Base-by-base conservation (phyloP, 2,888 invertebrate species). In the Andrena chrysosceles region DNA sequence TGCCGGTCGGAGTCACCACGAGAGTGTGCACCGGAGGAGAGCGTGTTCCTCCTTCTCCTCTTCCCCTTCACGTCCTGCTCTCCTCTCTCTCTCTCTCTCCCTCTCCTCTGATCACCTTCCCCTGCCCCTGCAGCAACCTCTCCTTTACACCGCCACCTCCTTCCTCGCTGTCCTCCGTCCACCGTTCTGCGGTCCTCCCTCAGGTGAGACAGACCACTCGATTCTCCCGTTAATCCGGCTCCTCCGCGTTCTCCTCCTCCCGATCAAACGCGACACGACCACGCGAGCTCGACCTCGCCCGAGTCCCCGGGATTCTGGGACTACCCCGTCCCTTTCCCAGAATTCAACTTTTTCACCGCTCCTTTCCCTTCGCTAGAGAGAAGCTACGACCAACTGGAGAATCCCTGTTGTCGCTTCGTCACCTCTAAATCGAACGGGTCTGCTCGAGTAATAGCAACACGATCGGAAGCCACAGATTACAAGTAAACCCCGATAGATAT, bases 1-100 rank as follows among this genome's bases (percentile, higher is more conserved):
- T 88, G 91, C 91, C 91, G 88, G 89, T 87, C 85, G 81, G 84
- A 89, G 89, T 90, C 89, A 89, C 90, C 89, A 88, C 90, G 87
- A 87, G 88, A 89, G 89, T 88, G 88, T 89, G 89, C 84, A 89
- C 85, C 85, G 80, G 85, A 85, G 89, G 86, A 88, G 89, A 89
- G 88, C 86, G 88, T 89, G 87, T 88, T 85, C 81, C 86, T 85
- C 83, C 79, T 74, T 42, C 42, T 42, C 84, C 73, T 75, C 66
- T 75, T 69, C 64, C 67, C 77, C 81, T 71, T 64, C 77, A 76
- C 62, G 16, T 52, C 16, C 60, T 68, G 54, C 56, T 31, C 10
- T 42, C 56, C 31, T 70, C 70, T 63, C 13, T 60, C 29, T 64
- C 59, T 52, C 31, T 35, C 66, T 64, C 69, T 33, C 42, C 48